Evolutionary conservation across 2,113 vertebrate genomes (phyloP), one percentile per base, ranked within the genome.

Genomic region (Albula goreensis): DNA sequence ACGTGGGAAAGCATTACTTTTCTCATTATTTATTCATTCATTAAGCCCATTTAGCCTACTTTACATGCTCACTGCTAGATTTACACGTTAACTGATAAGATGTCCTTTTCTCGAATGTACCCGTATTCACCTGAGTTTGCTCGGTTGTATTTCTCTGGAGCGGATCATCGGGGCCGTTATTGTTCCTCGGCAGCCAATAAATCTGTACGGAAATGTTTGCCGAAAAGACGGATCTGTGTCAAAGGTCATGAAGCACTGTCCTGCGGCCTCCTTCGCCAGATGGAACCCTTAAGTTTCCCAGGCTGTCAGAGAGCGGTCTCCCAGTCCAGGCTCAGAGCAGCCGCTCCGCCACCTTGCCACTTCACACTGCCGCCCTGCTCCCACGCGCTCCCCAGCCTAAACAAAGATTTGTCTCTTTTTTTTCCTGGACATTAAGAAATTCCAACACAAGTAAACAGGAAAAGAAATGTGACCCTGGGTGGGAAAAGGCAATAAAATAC

Each of bases 271-370:
- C 91, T 88, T 90, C 25, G 48, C 94, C 95, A 96, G 95, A 96
- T 96, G 94, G 94, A 92, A 94, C 92, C 92, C 94, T 92, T 90
- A 89, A 91, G 89, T 94, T 95, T 95, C 94, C 95, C 94, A 96
- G 94, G 94, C 93, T 94, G 94, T 95, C 93, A 92, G 86, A 90
- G 84, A 85, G 88, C 74, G 82, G 57, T 81, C 88, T 86, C 81
- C 60, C 86, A 56, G 87, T 78, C 70, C 84, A 86, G 90, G 80
- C 88, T 89, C 89, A 86, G 86, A 78, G 85, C 84, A 82, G 85
- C 56, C 83, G 79, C 81, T 89, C 86, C 90, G 89, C 87, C 87
- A 49, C 84, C 86, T 86, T 86, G 86, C 89, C 89, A 89, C 87
- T 50, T 86, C 83, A 56, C 88, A 87, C 89, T 83, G 86, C 88